Evolutionary conservation across 37 sponge, comb jelly and placozoan species (phyloP).

Genomic region (Aplysina aerophoba): DNA sequence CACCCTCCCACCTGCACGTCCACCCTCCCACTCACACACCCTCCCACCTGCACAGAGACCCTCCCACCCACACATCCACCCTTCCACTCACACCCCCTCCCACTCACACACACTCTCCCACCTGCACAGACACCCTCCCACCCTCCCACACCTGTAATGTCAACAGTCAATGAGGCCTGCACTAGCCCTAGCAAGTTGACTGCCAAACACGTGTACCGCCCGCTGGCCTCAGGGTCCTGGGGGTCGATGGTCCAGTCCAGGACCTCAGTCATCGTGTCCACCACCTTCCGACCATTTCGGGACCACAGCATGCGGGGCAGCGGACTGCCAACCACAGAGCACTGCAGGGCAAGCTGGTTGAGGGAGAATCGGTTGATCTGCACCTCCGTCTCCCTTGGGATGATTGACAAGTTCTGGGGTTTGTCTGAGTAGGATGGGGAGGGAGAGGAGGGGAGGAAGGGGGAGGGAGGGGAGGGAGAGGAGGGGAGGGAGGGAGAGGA

Average conservation of each 20-base stretch:
- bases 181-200: background rate
- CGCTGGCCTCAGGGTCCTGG: background rate
- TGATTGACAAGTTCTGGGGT: constrained; percentile 13
- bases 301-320: constrained; percentile 17
- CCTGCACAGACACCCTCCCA: no score
- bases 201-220: constrained; percentile 7
- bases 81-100: no score
- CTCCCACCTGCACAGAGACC: no score
- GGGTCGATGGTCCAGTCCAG: background rate
- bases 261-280: background rate
- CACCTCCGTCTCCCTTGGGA: background rate
- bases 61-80: no score
- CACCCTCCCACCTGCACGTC: no score
- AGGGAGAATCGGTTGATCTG: constrained; percentile 1
- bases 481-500: background rate
- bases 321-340: constrained; percentile 16
- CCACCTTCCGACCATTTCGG: background rate
- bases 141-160: constrained; percentile 4
- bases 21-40: no score
- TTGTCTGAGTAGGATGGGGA: background rate
- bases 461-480: background rate
- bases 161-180: background rate
- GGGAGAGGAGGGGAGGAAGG: background rate
- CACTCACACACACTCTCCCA: no score
- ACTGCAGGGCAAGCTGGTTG: background rate